phyloP scores from a whole-genome alignment of 2,888 invertebrate genomes.

The Apeira syringaria region DNA sequence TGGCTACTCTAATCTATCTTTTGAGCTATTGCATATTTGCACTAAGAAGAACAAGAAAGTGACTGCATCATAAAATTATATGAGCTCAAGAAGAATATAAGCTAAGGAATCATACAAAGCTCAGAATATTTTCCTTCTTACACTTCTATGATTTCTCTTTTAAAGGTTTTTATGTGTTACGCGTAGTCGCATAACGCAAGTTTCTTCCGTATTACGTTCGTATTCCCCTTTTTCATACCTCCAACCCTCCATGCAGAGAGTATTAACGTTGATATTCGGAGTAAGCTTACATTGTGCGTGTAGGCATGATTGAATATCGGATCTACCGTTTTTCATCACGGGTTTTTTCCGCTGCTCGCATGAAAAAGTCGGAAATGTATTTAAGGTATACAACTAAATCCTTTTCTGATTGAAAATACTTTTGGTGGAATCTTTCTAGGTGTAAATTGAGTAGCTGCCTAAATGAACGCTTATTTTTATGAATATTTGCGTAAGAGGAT shows the following conservation, averaged over 20 bases:
- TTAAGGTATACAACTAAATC: conserved; percentile 23
- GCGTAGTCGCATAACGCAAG: neutral
- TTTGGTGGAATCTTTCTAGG: neutral
- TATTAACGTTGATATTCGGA: conserved; percentile 24
- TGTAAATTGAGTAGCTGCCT: too few relatives aligned
- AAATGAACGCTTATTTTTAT: too few relatives aligned
- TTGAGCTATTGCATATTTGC: too few relatives aligned
- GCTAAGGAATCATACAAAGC: too few relatives aligned
- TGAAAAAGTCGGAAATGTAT: conserved; percentile 19
- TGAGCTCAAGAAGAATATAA: too few relatives aligned
- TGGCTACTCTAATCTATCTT: too few relatives aligned
- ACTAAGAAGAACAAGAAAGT: too few relatives aligned
- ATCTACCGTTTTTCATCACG: conserved; percentile 20
- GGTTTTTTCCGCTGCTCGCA: conserved; percentile 21
- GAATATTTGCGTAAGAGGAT: too few relatives aligned
- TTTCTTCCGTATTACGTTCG: conserved; percentile 3
- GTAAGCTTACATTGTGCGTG: conserved; percentile 24
- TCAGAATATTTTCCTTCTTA: too few relatives aligned
- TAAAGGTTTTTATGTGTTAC: too few relatives aligned
- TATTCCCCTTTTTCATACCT: conserved; percentile 20
- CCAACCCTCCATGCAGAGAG: conserved; percentile 26
- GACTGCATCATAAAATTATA: too few relatives aligned
- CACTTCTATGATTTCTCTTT: too few relatives aligned
- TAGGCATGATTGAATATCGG: conserved; percentile 28
- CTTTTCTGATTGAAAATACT: conserved; percentile 20